Evolutionary conservation across 2,888 invertebrate genomes (phyloP).

Genomic region (Erebia ligea): DNA sequence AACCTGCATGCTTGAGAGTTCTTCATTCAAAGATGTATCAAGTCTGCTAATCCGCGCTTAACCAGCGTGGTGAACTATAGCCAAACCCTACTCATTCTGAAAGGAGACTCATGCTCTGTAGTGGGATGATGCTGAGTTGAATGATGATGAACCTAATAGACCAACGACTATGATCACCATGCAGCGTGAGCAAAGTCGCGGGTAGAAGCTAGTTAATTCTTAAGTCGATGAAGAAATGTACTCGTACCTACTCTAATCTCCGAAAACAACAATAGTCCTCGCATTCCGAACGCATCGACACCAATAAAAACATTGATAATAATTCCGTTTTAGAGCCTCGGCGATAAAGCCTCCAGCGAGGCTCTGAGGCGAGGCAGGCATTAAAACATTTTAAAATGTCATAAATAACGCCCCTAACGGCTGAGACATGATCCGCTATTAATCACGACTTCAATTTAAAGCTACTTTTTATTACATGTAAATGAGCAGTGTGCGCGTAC

Average conservation of each 20-base stretch:
- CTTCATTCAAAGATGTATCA: no score
- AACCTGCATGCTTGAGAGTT: no score
- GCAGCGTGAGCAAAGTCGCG: no score
- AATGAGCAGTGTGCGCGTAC: slow-evolving; percentile 62
- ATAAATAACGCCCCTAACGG: slow-evolving; percentile 79
- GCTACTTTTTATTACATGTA: slow-evolving; percentile 78
- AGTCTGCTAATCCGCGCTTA: no score
- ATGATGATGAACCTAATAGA: no score
- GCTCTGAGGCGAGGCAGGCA: slow-evolving; percentile 52
- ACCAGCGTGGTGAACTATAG: no score
- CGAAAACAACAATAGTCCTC: slow-evolving; percentile 5
- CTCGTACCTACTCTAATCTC: not conserved
- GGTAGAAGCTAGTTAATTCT: no score
- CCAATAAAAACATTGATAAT: slow-evolving; percentile 46
- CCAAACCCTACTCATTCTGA: no score
- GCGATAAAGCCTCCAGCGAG: slow-evolving; percentile 50
- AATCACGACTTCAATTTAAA: slow-evolving; percentile 72
- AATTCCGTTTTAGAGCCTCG: slow-evolving; percentile 38
- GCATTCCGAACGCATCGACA: slow-evolving; percentile 37
- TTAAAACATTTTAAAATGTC: slow-evolving; percentile 80
- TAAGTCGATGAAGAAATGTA: not conserved
- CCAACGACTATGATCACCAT: no score
- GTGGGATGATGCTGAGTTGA: no score
- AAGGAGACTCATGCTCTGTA: no score
- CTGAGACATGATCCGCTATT: slow-evolving; percentile 65